Conservation (phyloP, 2,113 vertebrate species). For the Tychaedon coryphoeus region DNA sequence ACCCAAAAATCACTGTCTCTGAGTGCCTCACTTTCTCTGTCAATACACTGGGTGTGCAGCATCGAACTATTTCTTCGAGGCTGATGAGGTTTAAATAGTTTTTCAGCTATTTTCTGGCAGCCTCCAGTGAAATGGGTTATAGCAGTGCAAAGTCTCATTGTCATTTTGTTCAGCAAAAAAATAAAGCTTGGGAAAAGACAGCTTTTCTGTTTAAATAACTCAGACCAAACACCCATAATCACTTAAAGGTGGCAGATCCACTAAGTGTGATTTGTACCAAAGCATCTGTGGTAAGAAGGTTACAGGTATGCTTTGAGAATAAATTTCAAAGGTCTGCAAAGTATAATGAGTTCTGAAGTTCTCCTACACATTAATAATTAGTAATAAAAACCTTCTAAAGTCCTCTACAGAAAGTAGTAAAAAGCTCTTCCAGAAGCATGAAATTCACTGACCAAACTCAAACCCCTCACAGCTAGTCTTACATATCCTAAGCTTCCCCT, state of each 20-base stretch:
- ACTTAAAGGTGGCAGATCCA: slow-evolving; percentile 29
- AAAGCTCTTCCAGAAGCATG: slow-evolving; percentile 7
- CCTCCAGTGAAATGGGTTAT: not conserved
- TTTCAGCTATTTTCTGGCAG: not conserved
- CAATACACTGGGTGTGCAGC: not conserved
- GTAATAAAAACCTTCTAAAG: slow-evolving; percentile 49
- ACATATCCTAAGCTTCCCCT: not conserved
- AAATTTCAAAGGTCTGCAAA: slow-evolving; percentile 63
- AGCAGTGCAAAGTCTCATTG: not conserved
- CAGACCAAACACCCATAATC: not conserved
- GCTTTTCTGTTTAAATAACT: slow-evolving; percentile 49
- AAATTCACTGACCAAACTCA: not conserved
- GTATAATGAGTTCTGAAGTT: slow-evolving; percentile 46
- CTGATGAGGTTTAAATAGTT: not conserved
- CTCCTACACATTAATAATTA: slow-evolving; percentile 54
- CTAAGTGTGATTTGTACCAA: slow-evolving; percentile 50
- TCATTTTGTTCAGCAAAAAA: not conserved
- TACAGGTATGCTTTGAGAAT: slow-evolving; percentile 42
- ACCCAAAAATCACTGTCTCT: accelerated
- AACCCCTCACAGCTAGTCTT: not conserved
- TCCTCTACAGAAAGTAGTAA: not conserved
- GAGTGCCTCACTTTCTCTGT: not conserved
- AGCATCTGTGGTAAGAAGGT: slow-evolving; percentile 50
- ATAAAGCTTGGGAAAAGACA: not conserved
- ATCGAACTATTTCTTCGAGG: not conserved